Evolutionary conservation across 2,113 vertebrate genomes (phyloP).

Genomic region (Clarias magur): DNA sequence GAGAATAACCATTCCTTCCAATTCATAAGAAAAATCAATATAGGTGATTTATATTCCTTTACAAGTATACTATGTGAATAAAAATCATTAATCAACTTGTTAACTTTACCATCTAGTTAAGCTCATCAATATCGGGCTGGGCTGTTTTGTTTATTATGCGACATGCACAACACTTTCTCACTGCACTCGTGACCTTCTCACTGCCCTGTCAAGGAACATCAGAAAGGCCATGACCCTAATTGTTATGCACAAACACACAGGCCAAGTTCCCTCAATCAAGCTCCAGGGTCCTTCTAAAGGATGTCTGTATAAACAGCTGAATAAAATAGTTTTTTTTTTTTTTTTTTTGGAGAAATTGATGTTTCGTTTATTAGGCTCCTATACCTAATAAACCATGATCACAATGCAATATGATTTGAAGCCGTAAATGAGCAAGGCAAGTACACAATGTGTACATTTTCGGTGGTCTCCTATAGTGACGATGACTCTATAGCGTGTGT

Average conservation of each 20-base stretch:
- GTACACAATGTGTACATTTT: background rate
- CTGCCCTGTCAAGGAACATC: constrained; percentile 2
- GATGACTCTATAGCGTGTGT: constrained; percentile 5
- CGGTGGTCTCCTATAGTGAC: background rate
- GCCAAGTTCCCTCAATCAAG: constrained; percentile 8
- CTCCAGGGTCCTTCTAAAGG: constrained; percentile 39
- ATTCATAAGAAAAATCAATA: background rate
- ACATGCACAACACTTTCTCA: background rate
- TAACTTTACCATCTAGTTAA: background rate
- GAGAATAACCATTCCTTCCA: background rate
- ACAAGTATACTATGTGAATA: background rate
- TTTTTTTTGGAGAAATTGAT: background rate
- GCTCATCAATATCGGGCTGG: background rate
- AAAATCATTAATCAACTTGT: background rate
- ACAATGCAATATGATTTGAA: background rate
- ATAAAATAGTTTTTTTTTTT: constrained; percentile 26
- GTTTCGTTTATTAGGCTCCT: background rate
- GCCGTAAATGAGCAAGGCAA: background rate
- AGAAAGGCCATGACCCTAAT: constrained; percentile 23
- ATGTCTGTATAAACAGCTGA: constrained; percentile 12
- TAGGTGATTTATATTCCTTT: background rate
- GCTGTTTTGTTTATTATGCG: constrained; percentile 14
- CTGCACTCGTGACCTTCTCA: constrained; percentile 42
- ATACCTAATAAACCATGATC: background rate
- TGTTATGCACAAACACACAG: constrained; percentile 37